These are phyloP conservation scores for Rhizoglyphus robini DNA, from an alignment of 1,140 invertebrate genomes.

Conservation along the genomic window DNA sequence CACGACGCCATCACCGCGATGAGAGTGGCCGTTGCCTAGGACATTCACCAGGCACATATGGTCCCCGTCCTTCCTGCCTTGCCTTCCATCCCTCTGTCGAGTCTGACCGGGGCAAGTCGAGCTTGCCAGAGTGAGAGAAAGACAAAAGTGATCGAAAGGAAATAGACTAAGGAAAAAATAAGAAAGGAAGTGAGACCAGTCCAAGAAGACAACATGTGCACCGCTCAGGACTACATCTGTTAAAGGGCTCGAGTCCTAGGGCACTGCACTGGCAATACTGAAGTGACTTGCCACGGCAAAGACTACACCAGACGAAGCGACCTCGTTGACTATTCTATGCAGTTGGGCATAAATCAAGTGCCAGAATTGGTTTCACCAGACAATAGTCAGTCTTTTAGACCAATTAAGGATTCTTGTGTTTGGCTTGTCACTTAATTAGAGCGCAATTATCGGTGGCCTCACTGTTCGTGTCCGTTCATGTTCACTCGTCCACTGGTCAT, in stretches of 20 bases:
- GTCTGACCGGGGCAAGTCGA: conserved; percentile 1
- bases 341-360: too few relatives aligned
- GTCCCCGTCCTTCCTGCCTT: conserved; percentile 1
- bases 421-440: too few relatives aligned
- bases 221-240: background rate
- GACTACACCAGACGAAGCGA: too few relatives aligned
- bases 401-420: too few relatives aligned
- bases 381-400: too few relatives aligned
- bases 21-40: conserved; percentile 1
- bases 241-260: background rate
- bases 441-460: too few relatives aligned
- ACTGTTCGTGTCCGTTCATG: too few relatives aligned
- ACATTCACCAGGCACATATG: conserved; percentile 15
- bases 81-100: background rate
- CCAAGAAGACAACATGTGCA: background rate
- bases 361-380: too few relatives aligned
- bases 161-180: conserved; percentile 13
- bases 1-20: conserved; percentile 1
- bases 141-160: conserved; percentile 5
- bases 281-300: too few relatives aligned
- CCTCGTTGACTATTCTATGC: too few relatives aligned
- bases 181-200: conserved; percentile 13
- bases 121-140: background rate
- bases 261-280: too few relatives aligned
- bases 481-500: too few relatives aligned